These are phyloP conservation scores for Eucriotettix oculatus DNA, from an alignment of 2,888 invertebrate species.

Conservation along the genomic window DNA sequence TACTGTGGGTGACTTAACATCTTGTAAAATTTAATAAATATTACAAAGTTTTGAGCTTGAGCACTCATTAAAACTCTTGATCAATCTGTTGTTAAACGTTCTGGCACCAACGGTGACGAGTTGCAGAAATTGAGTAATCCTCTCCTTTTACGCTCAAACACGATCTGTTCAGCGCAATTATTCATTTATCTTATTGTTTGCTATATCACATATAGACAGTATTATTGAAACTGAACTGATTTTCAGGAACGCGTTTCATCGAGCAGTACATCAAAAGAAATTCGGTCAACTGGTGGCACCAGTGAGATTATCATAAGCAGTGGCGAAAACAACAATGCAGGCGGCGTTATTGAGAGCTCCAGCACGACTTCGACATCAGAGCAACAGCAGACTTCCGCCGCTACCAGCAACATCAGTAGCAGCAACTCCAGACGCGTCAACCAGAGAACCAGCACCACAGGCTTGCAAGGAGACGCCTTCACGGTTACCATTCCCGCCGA, in stretches of 20 bases:
- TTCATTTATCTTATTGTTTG: too few species aligned
- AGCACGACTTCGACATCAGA: not conserved
- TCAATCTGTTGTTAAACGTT: too few species aligned
- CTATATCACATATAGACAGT: too few species aligned
- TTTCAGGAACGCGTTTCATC: not conserved
- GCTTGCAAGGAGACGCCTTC: not conserved
- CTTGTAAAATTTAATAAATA: too few species aligned
- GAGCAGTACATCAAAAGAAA: not conserved
- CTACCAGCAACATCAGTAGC: not conserved
- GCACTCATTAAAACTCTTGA: too few species aligned
- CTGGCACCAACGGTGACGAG: too few species aligned
- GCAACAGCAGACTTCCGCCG: not conserved
- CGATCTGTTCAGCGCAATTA: too few species aligned
- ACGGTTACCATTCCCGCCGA: not conserved
- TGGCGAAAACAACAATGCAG: not conserved
- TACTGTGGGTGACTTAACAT: too few species aligned
- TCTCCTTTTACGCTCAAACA: too few species aligned
- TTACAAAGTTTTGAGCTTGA: too few species aligned
- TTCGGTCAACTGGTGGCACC: not conserved
- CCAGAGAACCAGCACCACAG: conserved; percentile 3
- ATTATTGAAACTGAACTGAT: too few species aligned
- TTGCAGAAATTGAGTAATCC: too few species aligned
- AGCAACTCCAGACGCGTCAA: not conserved
- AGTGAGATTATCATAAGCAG: not conserved
- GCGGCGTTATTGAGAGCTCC: not conserved